These are phyloP conservation scores for Cettia cetti DNA, from an alignment of 2,113 vertebrate species.

Conservation along the genomic window DNA sequence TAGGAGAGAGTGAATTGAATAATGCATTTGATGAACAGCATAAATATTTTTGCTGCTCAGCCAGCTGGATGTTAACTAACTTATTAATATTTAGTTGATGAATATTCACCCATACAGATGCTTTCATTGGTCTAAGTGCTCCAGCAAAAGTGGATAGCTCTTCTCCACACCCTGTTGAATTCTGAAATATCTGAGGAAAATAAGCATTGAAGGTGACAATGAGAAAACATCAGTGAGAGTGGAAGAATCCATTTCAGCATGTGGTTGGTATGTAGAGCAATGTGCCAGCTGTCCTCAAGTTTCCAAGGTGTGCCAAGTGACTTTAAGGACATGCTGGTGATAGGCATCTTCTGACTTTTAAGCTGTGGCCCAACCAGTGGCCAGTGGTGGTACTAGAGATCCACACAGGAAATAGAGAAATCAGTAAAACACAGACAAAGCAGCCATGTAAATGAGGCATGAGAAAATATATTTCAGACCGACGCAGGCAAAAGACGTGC, in stretches of 20 bases:
- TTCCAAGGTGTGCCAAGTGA: neutral
- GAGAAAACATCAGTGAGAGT: neutral
- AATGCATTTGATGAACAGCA: neutral
- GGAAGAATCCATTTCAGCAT: neutral
- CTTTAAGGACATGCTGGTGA: neutral
- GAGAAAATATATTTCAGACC: neutral
- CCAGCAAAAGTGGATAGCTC: constrained; percentile 17
- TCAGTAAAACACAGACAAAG: neutral
- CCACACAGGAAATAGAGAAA: neutral
- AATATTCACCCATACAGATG: constrained; percentile 42
- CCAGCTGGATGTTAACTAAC: constrained; percentile 55
- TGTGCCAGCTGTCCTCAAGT: neutral
- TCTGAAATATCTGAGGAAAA: constrained; percentile 1
- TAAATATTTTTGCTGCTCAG: constrained; percentile 54
- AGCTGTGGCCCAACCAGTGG: neutral
- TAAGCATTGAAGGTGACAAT: neutral
- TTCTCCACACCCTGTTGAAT: neutral
- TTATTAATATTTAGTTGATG: constrained; percentile 53
- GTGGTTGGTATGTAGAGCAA: neutral
- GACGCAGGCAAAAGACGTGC: neutral
- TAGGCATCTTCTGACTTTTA: neutral
- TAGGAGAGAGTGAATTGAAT: constrained; percentile 13
- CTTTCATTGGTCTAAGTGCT: constrained; percentile 33
- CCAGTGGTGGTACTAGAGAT: neutral
- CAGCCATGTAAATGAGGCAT: neutral